These are phyloP conservation scores for Cottoperca gobio DNA, from an alignment of 2,797 vertebrate species.

Conservation along the genomic window DNA sequence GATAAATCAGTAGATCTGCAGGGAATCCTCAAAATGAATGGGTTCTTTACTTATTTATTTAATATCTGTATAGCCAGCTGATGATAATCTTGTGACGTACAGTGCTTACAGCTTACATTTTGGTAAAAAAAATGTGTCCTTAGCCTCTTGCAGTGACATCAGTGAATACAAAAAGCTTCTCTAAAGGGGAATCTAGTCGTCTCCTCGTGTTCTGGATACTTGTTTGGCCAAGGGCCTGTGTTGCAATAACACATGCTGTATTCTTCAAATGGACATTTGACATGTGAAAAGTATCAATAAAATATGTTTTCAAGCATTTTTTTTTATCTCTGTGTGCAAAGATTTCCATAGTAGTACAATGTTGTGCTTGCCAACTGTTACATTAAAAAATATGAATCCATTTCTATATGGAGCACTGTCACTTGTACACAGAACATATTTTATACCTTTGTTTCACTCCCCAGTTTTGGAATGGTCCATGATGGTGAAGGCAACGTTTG, in stretches of 20 bases:
- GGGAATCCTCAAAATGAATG: conserved; percentile 38
- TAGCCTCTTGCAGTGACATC: background rate
- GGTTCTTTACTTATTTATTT: conserved; percentile 12
- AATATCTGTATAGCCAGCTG: conserved; percentile 4
- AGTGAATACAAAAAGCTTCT: conserved; percentile 9
- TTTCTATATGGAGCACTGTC: background rate
- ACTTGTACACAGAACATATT: background rate
- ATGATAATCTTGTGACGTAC: conserved; percentile 23
- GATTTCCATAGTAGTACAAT: background rate
- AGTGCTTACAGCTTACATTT: conserved; percentile 20
- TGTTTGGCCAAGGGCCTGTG: no score
- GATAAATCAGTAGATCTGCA: conserved; percentile 52
- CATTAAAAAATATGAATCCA: background rate
- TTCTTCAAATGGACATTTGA: background rate
- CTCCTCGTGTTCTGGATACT: no score
- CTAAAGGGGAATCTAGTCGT: background rate
- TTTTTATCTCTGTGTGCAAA: background rate
- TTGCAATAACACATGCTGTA: background rate
- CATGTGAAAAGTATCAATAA: background rate
- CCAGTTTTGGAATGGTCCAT: conserved; percentile 94
- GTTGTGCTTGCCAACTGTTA: background rate
- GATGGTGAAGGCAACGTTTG: conserved; percentile 95
- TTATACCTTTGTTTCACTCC: conserved; percentile 6
- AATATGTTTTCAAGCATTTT: background rate
- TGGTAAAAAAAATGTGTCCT: background rate